A percentile compares a stretch with the other conserved stretches of the same genome.
Conservation (phyloP, 2,888 invertebrate genomes). For the Dendrolimus pini region DNA sequence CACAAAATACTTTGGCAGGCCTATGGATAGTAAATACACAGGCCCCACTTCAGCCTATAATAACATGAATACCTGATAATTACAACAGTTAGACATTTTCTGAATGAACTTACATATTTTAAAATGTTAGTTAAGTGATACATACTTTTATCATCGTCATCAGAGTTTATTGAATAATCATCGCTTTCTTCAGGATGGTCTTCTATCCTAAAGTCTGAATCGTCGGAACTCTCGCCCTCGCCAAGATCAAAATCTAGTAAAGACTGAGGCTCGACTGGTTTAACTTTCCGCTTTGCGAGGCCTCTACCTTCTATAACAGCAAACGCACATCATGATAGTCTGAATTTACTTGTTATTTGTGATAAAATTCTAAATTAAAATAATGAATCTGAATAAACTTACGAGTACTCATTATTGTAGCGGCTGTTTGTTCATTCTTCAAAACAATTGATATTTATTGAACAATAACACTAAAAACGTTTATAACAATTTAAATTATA, state of each 20-base stretch:
- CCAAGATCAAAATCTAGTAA: constrained; percentile 89
- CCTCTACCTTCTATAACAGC: constrained; percentile 72
- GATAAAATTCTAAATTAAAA: background rate
- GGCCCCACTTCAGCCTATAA: too few species aligned
- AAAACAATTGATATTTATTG: too few species aligned
- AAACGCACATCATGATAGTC: constrained; percentile 1
- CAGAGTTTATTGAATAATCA: constrained; percentile 82
- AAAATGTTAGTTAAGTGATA: constrained; percentile 1
- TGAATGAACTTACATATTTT: too few species aligned
- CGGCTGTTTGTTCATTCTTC: too few species aligned
- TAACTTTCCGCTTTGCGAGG: constrained; percentile 88
- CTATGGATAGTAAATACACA: too few species aligned
- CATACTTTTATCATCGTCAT: constrained; percentile 79
- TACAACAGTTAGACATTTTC: too few species aligned
- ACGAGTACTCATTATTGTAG: constrained; percentile 30
- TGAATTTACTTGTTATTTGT: background rate
- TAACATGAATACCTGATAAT: too few species aligned
- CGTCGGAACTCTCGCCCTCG: constrained; percentile 94
- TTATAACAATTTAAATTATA: too few species aligned
- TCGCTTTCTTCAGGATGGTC: constrained; percentile 89
- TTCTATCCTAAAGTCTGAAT: constrained; percentile 95
- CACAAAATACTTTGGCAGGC: too few species aligned
- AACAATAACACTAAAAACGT: too few species aligned
- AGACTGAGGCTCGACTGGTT: constrained; percentile 85
- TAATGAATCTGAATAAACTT: constrained; percentile 14